Evolutionary conservation across 1,140 invertebrate genomes (phyloP).

Genomic region (Solen grandis): DNA sequence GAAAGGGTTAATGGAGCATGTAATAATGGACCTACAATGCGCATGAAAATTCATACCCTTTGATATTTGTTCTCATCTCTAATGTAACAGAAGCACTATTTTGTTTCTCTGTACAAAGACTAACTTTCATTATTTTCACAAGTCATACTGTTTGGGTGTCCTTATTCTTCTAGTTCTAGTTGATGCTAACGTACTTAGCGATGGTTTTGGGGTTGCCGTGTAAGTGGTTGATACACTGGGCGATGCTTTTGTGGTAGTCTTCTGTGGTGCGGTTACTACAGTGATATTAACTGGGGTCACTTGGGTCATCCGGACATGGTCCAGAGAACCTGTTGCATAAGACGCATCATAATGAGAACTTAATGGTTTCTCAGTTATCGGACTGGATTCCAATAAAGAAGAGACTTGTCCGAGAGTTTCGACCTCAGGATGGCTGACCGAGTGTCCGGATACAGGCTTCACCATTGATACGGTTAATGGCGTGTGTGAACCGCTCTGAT

Average conservation of each 20-base stretch:
- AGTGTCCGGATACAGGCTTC: background rate
- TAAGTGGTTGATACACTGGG: slow-evolving; percentile 59
- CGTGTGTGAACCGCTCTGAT: background rate
- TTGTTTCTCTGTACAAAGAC: no score
- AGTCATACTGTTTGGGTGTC: slow-evolving; percentile 76
- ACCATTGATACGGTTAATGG: background rate
- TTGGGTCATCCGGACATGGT: background rate
- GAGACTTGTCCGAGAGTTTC: slow-evolving; percentile 69
- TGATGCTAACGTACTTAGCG: slow-evolving; percentile 66
- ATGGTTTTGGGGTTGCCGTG: slow-evolving; percentile 70
- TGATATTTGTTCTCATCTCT: no score
- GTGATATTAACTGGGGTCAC: slow-evolving; percentile 8
- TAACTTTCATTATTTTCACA: slow-evolving; percentile 47
- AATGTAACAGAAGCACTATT: no score
- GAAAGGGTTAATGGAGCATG: no score
- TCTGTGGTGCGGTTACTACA: slow-evolving; percentile 1
- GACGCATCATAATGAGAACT: background rate
- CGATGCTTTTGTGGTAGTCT: background rate
- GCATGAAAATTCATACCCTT: no score
- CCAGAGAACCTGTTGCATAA: slow-evolving; percentile 3
- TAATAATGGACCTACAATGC: no score
- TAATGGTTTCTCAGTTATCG: slow-evolving; percentile 50
- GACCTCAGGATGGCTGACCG: background rate
- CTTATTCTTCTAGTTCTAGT: slow-evolving; percentile 75
- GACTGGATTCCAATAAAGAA: slow-evolving; percentile 68